A percentile compares a stretch with the other conserved stretches of the same genome.
These are phyloP conservation scores for Actinia equina DNA, from an alignment of 64 coral and sea anemone species.

Conservation along the genomic window DNA sequence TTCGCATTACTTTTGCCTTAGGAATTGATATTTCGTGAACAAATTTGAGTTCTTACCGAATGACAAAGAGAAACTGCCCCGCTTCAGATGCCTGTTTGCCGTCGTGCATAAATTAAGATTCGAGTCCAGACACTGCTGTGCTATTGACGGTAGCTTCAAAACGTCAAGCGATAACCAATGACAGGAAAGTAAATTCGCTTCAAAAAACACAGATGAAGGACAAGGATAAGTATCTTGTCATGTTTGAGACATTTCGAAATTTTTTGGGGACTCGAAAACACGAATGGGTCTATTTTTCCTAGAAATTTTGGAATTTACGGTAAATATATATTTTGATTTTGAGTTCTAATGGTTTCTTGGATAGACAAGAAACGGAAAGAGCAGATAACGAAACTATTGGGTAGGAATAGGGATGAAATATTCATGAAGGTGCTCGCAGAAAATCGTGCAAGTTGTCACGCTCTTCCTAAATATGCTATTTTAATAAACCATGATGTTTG, in stretches of 20 bases:
- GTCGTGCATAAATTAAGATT: neutral
- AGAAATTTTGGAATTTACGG: neutral
- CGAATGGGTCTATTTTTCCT: neutral
- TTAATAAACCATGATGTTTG: neutral
- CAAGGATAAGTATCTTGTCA: slow-evolving; percentile 7
- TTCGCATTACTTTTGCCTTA: neutral
- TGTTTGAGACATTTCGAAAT: neutral
- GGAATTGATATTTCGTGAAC: neutral
- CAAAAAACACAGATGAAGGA: neutral
- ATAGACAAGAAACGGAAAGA: neutral
- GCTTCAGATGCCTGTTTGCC: neutral
- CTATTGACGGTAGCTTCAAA: neutral
- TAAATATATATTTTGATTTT: no score
- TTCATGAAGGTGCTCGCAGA: neutral
- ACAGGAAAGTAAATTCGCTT: neutral
- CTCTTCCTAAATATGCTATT: neutral
- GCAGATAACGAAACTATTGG: neutral
- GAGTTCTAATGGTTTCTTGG: neutral
- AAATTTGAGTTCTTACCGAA: neutral
- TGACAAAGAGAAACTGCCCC: neutral
- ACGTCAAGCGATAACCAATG: neutral
- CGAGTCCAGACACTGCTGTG: neutral
- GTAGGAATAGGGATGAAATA: neutral
- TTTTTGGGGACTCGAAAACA: neutral
- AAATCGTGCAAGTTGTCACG: neutral